A percentile compares a stretch with the other conserved stretches of the same genome.
Evolutionary conservation across 2,113 vertebrate species (phyloP).

Genomic region (Sturnira hondurensis): DNA sequence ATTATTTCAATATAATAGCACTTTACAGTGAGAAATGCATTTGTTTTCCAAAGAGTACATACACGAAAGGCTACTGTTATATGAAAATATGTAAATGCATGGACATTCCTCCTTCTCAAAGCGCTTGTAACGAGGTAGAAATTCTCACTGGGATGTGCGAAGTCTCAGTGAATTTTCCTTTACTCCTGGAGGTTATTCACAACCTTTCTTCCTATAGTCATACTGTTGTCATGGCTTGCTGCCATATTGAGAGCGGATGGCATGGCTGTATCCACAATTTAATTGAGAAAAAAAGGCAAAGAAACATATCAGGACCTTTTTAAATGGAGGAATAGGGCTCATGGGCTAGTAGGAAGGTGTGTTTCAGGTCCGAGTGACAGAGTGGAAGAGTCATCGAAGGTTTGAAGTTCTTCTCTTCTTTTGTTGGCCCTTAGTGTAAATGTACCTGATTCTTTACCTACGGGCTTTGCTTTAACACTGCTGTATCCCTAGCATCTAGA

Average conservation of each 20-base stretch:
- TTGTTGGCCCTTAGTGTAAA: background rate
- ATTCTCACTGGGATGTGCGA: background rate
- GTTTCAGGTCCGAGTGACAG: background rate
- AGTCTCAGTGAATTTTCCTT: background rate
- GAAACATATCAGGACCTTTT: background rate
- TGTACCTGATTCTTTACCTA: background rate
- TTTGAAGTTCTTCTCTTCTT: background rate
- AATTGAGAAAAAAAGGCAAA: background rate
- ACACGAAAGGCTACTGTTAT: background rate
- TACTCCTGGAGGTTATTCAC: background rate
- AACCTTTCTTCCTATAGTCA: background rate
- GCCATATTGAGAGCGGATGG: background rate
- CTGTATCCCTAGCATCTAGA: background rate
- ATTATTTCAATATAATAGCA: background rate
- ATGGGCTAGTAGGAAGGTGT: background rate
- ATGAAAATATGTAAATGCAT: background rate
- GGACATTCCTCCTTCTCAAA: background rate
- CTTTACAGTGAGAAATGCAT: background rate
- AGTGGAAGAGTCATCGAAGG: background rate
- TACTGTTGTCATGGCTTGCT: background rate
- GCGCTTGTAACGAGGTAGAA: background rate
- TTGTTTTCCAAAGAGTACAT: background rate
- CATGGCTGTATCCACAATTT: background rate
- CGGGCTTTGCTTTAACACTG: background rate
- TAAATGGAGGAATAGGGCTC: background rate